Evolutionary conservation across 1,140 invertebrate genomes (phyloP).

Genomic region (Lepidurus apus): DNA sequence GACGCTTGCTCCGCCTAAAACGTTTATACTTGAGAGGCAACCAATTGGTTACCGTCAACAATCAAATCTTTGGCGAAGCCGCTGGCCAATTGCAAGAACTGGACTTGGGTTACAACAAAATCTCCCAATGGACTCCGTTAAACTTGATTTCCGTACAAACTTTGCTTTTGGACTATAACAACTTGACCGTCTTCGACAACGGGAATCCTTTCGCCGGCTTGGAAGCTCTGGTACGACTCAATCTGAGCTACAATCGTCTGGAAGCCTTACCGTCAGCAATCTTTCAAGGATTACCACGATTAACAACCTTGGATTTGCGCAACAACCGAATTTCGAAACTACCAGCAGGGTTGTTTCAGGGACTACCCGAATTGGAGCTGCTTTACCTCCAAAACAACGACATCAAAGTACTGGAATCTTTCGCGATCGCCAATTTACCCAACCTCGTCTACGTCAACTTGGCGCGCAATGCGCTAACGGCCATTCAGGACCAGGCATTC

Average conservation of each 20-base stretch:
- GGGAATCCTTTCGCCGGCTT: slow-evolving; percentile 61
- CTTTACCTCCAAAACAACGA: slow-evolving; percentile 42
- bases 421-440: slow-evolving; percentile 43
- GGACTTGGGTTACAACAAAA: slow-evolving; percentile 67
- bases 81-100: slow-evolving; percentile 65
- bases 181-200: slow-evolving; percentile 36
- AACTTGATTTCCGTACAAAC: slow-evolving; percentile 37
- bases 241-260: slow-evolving; percentile 69
- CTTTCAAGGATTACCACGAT: slow-evolving; percentile 55
- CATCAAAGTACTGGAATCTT: slow-evolving; percentile 40
- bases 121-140: slow-evolving; percentile 58
- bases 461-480: slow-evolving; percentile 42
- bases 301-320: slow-evolving; percentile 66
- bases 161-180: slow-evolving; percentile 39
- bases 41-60: slow-evolving; percentile 61
- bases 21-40: slow-evolving; percentile 51
- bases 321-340: slow-evolving; percentile 63
- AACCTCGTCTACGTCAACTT: slow-evolving; percentile 43
- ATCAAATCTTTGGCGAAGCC: slow-evolving; percentile 67
- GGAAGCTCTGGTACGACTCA: slow-evolving; percentile 62
- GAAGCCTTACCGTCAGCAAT: slow-evolving; percentile 53
- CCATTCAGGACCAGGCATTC: slow-evolving; percentile 42
- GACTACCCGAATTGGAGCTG: slow-evolving; percentile 48
- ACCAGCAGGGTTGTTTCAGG: slow-evolving; percentile 62
- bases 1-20: slow-evolving; percentile 43